Percentiles rank a stretch among this genome's conserved stretches.
Evolutionary conservation across 2,113 vertebrate genomes (phyloP).

Genomic region (Pycnonotus jocosus): DNA sequence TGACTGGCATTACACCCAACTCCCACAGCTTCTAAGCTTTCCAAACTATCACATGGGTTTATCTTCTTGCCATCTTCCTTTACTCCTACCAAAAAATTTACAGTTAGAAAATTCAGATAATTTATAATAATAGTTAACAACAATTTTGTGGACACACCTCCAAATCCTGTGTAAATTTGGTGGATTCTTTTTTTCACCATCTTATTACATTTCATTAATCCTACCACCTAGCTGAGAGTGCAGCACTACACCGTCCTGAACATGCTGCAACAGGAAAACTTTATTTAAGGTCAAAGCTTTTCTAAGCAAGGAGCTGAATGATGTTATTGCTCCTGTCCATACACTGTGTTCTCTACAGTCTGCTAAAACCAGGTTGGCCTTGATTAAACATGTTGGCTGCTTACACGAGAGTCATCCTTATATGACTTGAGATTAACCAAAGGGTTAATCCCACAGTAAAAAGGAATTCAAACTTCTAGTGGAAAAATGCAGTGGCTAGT

Average conservation of each 20-base stretch:
- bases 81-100: not conserved
- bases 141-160: not conserved
- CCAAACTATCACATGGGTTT: not conserved
- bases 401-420: not conserved
- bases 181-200: not conserved
- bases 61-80: not conserved
- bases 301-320: not conserved
- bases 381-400: not conserved
- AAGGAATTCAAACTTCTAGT: not conserved
- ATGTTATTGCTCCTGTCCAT: not conserved
- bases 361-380: not conserved
- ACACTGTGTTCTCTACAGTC: not conserved
- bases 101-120: not conserved
- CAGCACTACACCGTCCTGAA: not conserved
- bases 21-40: not conserved
- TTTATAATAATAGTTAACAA: not conserved
- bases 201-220: not conserved
- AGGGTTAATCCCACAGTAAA: not conserved
- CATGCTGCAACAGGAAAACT: not conserved
- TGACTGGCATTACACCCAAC: not conserved
- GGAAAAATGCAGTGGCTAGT: not conserved
- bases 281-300: not conserved
- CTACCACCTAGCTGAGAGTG: not conserved
- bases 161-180: not conserved
- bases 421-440: not conserved